Conservation (phyloP, 2,888 invertebrate genomes). For the Plemyria rubiginata region DNA sequence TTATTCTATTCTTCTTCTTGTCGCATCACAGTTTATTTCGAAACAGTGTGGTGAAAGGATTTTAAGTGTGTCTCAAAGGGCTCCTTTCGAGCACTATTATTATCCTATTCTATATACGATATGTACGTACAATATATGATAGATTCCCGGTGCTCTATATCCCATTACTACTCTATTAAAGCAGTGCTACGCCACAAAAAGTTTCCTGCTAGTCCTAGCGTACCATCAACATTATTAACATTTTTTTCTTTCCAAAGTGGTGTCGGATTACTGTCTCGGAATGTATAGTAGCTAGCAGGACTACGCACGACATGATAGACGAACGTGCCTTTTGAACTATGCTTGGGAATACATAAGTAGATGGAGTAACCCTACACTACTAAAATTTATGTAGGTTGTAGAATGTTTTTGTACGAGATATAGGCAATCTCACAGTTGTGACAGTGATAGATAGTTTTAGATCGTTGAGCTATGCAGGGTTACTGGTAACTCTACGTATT, state of each 20-base stretch:
- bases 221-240: constrained; percentile 71
- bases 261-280: constrained; percentile 80
- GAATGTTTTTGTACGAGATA: too few relatives aligned
- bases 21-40: too few relatives aligned
- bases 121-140: too few relatives aligned
- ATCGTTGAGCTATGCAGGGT: too few relatives aligned
- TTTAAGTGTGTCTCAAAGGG: too few relatives aligned
- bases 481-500: too few relatives aligned
- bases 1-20: too few relatives aligned
- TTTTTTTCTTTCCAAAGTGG: constrained; percentile 71
- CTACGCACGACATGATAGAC: constrained; percentile 44
- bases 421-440: too few relatives aligned
- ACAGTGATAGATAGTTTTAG: too few relatives aligned
- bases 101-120: too few relatives aligned
- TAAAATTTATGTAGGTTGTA: not conserved
- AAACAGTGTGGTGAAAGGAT: too few relatives aligned
- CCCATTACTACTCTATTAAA: constrained; percentile 30
- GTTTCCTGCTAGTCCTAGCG: constrained; percentile 58
- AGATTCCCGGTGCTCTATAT: constrained; percentile 3
- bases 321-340: constrained; percentile 54
- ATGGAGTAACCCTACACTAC: not conserved
- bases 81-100: too few relatives aligned
- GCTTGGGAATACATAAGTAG: constrained; percentile 36
- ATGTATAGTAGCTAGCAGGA: constrained; percentile 64
- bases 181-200: constrained; percentile 53